Percentiles rank a stretch among this genome's conserved stretches.
Evolutionary conservation across 2,797 vertebrate genomes (phyloP).

Genomic region (Crypturellus tataupa): DNA sequence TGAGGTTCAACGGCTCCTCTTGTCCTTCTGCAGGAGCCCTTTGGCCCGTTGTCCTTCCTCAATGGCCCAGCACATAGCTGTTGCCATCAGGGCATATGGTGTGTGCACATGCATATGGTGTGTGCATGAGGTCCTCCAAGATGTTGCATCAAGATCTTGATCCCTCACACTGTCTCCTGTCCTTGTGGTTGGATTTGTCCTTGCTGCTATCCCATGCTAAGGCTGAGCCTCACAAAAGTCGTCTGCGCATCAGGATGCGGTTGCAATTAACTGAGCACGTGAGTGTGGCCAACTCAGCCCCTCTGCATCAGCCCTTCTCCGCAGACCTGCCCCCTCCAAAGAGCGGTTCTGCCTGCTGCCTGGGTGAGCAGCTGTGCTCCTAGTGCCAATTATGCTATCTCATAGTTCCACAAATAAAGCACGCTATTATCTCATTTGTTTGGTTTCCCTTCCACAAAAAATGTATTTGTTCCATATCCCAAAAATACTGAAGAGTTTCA

Average conservation of each 20-base stretch:
- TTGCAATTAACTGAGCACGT: neutral
- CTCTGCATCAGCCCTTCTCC: neutral
- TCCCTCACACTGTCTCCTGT: accelerated
- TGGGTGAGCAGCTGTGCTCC: conserved; percentile 10
- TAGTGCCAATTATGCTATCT: neutral
- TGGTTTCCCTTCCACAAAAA: neutral
- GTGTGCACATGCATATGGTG: too few species aligned
- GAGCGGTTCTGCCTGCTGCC: neutral
- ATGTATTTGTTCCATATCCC: neutral
- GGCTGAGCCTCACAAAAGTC: neutral
- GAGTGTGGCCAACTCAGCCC: neutral
- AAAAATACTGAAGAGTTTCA: neutral
- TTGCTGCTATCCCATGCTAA: neutral
- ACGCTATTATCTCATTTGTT: neutral
- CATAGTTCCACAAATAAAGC: neutral
- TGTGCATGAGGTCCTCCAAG: neutral
- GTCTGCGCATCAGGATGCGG: neutral
- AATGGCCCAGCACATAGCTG: too few species aligned
- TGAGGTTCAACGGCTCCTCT: too few species aligned
- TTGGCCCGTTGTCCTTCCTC: too few species aligned
- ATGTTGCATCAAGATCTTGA: neutral
- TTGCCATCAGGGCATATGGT: too few species aligned
- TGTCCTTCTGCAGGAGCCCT: too few species aligned
- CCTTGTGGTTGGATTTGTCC: neutral
- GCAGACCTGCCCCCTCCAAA: neutral